Evolutionary conservation across 2,888 invertebrate species (phyloP).

Genomic region (Biston betularia): DNA sequence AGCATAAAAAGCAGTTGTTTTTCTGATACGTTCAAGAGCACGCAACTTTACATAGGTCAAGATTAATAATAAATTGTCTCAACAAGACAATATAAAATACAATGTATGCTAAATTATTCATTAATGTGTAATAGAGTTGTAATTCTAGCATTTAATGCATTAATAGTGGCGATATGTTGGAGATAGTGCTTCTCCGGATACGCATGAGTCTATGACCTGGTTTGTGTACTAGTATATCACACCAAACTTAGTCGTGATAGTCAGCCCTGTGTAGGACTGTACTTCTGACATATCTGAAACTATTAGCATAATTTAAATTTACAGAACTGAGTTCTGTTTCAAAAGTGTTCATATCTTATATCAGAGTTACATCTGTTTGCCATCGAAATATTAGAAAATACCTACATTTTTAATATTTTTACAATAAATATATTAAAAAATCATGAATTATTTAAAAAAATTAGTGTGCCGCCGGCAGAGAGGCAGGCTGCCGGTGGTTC

Average conservation of each 20-base stretch:
- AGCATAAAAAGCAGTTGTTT: conserved; percentile 21
- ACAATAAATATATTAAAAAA: too few relatives aligned
- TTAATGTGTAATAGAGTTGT: conserved; percentile 42
- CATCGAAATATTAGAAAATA: too few relatives aligned
- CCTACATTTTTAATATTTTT: too few relatives aligned
- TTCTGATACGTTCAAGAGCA: conserved; percentile 11
- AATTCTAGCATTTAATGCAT: conserved; percentile 61
- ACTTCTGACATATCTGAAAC: conserved; percentile 61
- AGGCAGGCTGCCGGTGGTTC: too few relatives aligned
- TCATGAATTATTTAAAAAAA: too few relatives aligned
- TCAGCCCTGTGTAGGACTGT: conserved; percentile 35
- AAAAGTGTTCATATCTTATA: too few relatives aligned
- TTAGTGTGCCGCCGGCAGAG: too few relatives aligned
- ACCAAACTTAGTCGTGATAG: conserved; percentile 43
- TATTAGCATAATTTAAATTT: too few relatives aligned
- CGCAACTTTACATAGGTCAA: conserved; percentile 6
- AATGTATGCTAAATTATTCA: conserved; percentile 19
- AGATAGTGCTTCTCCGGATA: conserved; percentile 71
- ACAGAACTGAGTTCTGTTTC: too few relatives aligned
- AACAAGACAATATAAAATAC: conserved; percentile 12
- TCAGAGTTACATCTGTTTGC: too few relatives aligned
- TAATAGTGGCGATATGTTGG: conserved; percentile 60
- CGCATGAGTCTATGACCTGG: conserved; percentile 15
- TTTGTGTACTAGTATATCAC: conserved; percentile 18
- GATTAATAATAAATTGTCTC: conserved; percentile 6